Percentiles rank a stretch among this genome's conserved stretches.
Conservation (phyloP, 2,113 vertebrate genomes). For the Scomber scombrus region DNA sequence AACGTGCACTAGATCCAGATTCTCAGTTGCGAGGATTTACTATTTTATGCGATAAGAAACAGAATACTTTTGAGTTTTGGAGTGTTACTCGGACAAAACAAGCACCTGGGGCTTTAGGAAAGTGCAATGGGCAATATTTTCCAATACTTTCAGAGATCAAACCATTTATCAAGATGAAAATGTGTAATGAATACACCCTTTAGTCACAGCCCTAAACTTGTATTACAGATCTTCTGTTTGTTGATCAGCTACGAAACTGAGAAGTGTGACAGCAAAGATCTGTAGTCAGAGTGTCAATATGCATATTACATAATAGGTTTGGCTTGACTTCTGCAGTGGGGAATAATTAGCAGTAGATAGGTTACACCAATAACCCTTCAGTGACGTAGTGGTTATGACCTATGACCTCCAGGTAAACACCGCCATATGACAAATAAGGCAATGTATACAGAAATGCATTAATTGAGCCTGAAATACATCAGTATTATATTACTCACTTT, state of each 20-base stretch:
- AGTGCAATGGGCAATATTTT: too few species aligned
- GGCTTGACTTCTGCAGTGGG: conserved; percentile 22
- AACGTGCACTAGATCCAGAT: background rate
- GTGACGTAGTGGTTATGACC: conserved; percentile 1
- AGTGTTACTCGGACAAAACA: too few species aligned
- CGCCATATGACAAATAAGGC: background rate
- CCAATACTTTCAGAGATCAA: too few species aligned
- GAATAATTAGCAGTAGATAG: conserved; percentile 42
- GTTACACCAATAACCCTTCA: conserved; percentile 47
- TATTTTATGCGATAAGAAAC: background rate
- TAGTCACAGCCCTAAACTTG: too few species aligned
- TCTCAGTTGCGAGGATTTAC: background rate
- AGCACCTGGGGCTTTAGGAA: too few species aligned
- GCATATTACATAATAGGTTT: conserved; percentile 28
- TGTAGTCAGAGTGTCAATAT: background rate
- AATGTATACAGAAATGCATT: background rate
- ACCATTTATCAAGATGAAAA: background rate
- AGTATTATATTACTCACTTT: background rate
- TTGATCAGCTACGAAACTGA: background rate
- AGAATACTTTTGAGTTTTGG: background rate
- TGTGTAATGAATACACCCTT: too few species aligned
- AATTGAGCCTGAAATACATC: background rate
- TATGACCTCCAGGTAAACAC: background rate
- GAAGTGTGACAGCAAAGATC: conserved; percentile 4
- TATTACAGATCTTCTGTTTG: background rate